phyloP scores from a whole-genome alignment of 2,888 invertebrate genomes.

The Platycheirus albimanus region DNA sequence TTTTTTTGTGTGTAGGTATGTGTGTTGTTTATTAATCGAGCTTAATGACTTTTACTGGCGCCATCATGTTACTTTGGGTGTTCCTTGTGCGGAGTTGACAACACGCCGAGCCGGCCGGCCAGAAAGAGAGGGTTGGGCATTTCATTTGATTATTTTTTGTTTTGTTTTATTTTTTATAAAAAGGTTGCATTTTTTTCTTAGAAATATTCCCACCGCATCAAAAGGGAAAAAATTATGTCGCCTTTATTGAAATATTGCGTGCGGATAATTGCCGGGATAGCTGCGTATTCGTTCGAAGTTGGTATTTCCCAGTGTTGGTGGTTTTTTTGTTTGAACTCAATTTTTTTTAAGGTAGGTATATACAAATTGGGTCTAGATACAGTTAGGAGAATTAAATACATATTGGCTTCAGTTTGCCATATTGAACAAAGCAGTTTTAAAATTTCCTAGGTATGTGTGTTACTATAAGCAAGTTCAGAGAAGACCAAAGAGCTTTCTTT shows the following conservation, averaged over 20 bases:
- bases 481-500: too few relatives aligned
- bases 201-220: constrained; percentile 49
- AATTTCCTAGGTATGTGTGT: too few relatives aligned
- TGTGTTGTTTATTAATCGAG: constrained; percentile 27
- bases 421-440: too few relatives aligned
- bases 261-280: constrained; percentile 80
- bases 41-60: constrained; percentile 37
- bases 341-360: constrained; percentile 16
- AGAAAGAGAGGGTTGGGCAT: constrained; percentile 56
- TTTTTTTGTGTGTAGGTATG: constrained; percentile 1
- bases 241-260: constrained; percentile 82
- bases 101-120: constrained; percentile 18
- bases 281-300: constrained; percentile 55
- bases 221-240: constrained; percentile 76
- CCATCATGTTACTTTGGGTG: constrained; percentile 18
- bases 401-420: too few relatives aligned
- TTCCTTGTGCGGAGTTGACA: constrained; percentile 35
- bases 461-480: too few relatives aligned
- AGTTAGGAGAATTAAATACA: too few relatives aligned
- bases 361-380: too few relatives aligned
- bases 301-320: constrained; percentile 27
- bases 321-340: constrained; percentile 47
- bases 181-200: constrained; percentile 13
- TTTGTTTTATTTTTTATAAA: neutral
- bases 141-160: neutral